Conservation (phyloP, 2,797 vertebrate species). For the Graptemys geographica region DNA sequence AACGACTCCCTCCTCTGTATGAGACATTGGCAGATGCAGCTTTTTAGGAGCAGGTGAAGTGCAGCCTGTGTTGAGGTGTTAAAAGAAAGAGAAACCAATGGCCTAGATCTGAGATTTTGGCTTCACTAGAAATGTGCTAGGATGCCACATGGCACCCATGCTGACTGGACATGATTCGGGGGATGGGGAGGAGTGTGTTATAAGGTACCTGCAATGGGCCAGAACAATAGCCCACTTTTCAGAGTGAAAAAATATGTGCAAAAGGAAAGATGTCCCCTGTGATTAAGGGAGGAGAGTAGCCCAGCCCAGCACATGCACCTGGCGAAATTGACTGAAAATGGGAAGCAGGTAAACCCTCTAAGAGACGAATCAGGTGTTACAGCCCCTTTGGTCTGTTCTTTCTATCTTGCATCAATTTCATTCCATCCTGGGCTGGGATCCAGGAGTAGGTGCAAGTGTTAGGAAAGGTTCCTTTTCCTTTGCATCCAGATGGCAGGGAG, state of each 20-base stretch:
- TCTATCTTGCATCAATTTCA: not conserved
- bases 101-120: not conserved
- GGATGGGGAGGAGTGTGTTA: not conserved
- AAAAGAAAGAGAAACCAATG: not conserved
- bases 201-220: not conserved
- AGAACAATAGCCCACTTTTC: not conserved
- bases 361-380: not conserved
- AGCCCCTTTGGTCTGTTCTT: not conserved
- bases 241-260: not conserved
- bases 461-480: not conserved
- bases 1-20: rapidly evolving
- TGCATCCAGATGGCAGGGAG: not conserved
- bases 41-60: not conserved
- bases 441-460: not conserved
- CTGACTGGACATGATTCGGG: not conserved
- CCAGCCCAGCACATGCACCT: not conserved
- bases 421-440: not conserved
- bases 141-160: not conserved
- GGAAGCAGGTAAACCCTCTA: not conserved
- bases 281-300: not conserved
- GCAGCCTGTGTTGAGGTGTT: not conserved
- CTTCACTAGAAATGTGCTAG: not conserved
- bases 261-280: not conserved
- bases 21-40: not conserved
- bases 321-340: not conserved